These are phyloP conservation scores for Anoura caudifer DNA, from an alignment of 2,113 vertebrate genomes.

Conservation along the genomic window DNA sequence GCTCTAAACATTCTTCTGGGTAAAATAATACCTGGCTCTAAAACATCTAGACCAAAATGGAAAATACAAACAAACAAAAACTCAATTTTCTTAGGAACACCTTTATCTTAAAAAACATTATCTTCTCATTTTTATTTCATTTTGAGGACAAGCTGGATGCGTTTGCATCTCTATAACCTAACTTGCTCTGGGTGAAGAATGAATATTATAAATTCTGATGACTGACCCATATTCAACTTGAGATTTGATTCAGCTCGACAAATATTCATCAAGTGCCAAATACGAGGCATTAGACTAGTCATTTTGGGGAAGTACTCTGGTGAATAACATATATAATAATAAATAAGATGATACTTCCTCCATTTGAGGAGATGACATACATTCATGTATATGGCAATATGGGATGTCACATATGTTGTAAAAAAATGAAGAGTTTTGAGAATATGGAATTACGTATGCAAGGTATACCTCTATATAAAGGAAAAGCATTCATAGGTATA, in stretches of 20 bases:
- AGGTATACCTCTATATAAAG: neutral
- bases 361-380: neutral
- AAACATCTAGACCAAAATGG: neutral
- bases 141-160: neutral
- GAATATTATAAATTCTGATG: neutral
- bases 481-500: neutral
- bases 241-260: neutral
- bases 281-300: neutral
- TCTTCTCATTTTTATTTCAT: neutral
- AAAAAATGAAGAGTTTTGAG: neutral
- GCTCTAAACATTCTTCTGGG: neutral
- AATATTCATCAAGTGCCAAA: neutral
- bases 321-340: neutral
- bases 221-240: neutral
- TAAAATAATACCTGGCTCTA: neutral
- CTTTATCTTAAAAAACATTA: conserved; percentile 26
- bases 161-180: neutral
- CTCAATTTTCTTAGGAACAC: conserved; percentile 8
- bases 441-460: neutral
- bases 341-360: neutral
- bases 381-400: neutral
- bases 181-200: neutral
- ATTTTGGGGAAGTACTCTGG: neutral
- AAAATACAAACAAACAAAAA: neutral
- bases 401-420: neutral